phyloP scores from a whole-genome alignment of 2,113 vertebrate genomes.

The Perccottus glenii region DNA sequence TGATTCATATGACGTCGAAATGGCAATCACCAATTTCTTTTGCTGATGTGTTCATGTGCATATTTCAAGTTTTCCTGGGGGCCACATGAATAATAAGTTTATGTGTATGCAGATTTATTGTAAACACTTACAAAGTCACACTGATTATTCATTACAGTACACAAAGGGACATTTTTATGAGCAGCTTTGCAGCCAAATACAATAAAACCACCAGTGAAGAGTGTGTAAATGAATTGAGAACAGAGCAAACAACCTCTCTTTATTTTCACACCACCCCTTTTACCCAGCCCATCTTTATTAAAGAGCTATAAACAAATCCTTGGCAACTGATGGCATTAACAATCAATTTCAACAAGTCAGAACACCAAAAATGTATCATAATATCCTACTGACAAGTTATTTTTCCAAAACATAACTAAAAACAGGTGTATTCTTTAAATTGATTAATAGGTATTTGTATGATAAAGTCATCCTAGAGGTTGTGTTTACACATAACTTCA shows the following conservation, averaged over 20 bases:
- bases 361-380: slow-evolving; percentile 11
- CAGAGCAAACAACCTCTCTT: slow-evolving; percentile 27
- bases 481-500: slow-evolving; percentile 4
- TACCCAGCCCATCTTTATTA: slow-evolving; percentile 25
- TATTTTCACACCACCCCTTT: slow-evolving; percentile 26
- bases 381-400: slow-evolving; percentile 1
- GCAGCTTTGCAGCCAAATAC: slow-evolving; percentile 24
- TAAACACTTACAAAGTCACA: too few relatives aligned
- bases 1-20: too few relatives aligned
- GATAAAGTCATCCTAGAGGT: not conserved
- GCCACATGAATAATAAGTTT: too few relatives aligned
- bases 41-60: too few relatives aligned
- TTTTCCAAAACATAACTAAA: not conserved
- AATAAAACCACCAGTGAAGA: slow-evolving; percentile 38
- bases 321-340: slow-evolving; percentile 9
- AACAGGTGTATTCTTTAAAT: slow-evolving; percentile 3
- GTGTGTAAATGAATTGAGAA: slow-evolving; percentile 30
- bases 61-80: too few relatives aligned
- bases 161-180: slow-evolving; percentile 37
- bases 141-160: too few relatives aligned
- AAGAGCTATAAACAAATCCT: slow-evolving; percentile 1
- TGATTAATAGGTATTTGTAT: slow-evolving; percentile 13
- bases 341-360: slow-evolving; percentile 2
- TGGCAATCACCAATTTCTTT: too few relatives aligned
- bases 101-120: too few relatives aligned